A percentile compares a stretch with the other conserved stretches of the same genome.
These are phyloP conservation scores for Nylanderia fulva DNA, from an alignment of 1,140 invertebrate species.

Conservation along the genomic window DNA sequence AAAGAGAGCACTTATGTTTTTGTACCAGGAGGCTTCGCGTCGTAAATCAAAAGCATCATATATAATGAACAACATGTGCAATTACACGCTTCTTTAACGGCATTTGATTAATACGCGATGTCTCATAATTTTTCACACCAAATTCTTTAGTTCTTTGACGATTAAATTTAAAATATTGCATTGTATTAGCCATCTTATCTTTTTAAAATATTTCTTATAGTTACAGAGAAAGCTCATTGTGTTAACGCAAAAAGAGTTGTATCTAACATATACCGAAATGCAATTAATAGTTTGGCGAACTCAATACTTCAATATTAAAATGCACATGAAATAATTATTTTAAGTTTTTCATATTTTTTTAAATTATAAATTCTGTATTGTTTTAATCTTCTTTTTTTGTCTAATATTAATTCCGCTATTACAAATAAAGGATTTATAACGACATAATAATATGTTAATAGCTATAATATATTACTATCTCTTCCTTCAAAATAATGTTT, in stretches of 20 bases:
- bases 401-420: background rate
- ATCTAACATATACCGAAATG: background rate
- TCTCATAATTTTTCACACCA: slow-evolving; percentile 25
- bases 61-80: slow-evolving; percentile 10
- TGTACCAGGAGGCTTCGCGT: background rate
- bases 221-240: background rate
- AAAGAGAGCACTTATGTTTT: slow-evolving; percentile 70
- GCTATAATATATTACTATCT: background rate
- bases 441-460: background rate
- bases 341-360: background rate
- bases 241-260: background rate
- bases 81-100: slow-evolving; percentile 54
- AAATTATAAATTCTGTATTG: background rate
- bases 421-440: background rate
- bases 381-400: background rate
- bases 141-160: slow-evolving; percentile 16
- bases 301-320: background rate
- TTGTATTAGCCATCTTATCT: background rate
- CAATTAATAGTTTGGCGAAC: background rate
- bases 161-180: slow-evolving; percentile 10
- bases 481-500: background rate
- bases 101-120: background rate
- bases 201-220: background rate
- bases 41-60: slow-evolving; percentile 47
- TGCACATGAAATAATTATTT: background rate